phyloP scores from a whole-genome alignment of 2,797 vertebrate genomes.

The Neopelma chrysocephalum region DNA sequence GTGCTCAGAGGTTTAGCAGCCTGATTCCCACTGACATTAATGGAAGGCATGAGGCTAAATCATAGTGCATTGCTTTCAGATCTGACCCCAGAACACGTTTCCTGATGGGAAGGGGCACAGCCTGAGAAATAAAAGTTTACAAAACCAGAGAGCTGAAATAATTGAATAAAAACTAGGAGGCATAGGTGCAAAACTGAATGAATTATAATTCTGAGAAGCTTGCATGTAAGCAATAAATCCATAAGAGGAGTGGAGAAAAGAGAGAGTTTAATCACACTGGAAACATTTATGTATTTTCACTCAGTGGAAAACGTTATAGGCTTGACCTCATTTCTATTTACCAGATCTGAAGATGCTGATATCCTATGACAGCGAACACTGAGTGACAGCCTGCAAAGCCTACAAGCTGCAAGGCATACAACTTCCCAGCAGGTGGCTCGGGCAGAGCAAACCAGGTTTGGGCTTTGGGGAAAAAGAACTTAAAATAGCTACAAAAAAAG shows the following conservation, averaged over 20 bases:
- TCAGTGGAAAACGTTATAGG: neutral
- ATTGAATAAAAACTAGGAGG: slow-evolving; percentile 17
- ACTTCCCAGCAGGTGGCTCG: slow-evolving; percentile 42
- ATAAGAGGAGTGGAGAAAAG: neutral
- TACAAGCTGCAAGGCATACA: neutral
- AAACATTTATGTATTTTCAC: slow-evolving; percentile 29
- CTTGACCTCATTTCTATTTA: slow-evolving; percentile 49
- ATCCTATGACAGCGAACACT: neutral
- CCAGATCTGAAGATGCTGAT: neutral
- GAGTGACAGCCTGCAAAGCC: neutral
- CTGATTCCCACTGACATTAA: slow-evolving; percentile 29
- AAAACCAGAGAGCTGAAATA: slow-evolving; percentile 26
- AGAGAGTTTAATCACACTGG: neutral
- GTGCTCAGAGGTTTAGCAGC: slow-evolving; percentile 20
- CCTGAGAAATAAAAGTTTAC: slow-evolving; percentile 53
- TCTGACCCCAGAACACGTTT: slow-evolving; percentile 34
- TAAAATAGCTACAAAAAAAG: slow-evolving; percentile 10
- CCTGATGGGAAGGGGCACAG: slow-evolving; percentile 38
- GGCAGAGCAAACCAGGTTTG: neutral
- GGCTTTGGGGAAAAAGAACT: neutral
- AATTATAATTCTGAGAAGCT: slow-evolving; percentile 28
- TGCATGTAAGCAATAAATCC: neutral
- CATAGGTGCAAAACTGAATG: slow-evolving; percentile 12
- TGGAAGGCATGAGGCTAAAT: slow-evolving; percentile 48
- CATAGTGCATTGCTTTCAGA: slow-evolving; percentile 35